Conservation (phyloP, 2,113 vertebrate genomes). For the Xiphophorus couchianus region DNA sequence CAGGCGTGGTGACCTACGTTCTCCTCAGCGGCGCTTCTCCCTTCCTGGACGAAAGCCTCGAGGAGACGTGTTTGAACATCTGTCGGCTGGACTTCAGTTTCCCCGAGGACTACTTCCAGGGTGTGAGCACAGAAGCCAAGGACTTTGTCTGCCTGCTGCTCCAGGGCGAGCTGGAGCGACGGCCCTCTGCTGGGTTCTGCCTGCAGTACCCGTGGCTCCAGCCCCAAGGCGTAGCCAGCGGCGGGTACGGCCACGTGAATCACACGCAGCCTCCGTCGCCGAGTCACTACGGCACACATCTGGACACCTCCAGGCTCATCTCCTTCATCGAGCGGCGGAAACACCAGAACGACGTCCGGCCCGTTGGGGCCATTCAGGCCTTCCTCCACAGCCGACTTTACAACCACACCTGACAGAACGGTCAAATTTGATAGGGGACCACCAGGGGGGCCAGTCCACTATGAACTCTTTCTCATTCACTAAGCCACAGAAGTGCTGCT, state of each 20-base stretch:
- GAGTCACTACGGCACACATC: constrained; percentile 64
- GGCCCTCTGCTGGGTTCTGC: constrained; percentile 86
- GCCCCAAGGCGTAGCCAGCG: constrained; percentile 60
- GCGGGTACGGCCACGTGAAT: constrained; percentile 26
- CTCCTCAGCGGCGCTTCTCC: constrained; percentile 97
- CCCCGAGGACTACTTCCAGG: constrained; percentile 97
- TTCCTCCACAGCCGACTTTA: constrained; percentile 94
- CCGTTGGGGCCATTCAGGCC: constrained; percentile 89
- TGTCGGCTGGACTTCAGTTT: constrained; percentile 99
- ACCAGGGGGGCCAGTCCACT: constrained; percentile 49
- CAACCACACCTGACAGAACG: constrained; percentile 81
- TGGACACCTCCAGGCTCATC: constrained; percentile 95
- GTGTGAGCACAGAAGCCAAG: constrained; percentile 93
- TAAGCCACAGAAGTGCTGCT: constrained; percentile 70
- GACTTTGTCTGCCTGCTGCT: constrained; percentile 93
- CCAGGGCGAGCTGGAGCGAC: constrained; percentile 86
- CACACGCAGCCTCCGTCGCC: constrained; percentile 34
- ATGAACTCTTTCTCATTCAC: constrained; percentile 55
- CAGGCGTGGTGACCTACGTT: constrained; percentile 93
- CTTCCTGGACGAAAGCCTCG: constrained; percentile 97
- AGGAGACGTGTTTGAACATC: constrained; percentile 99
- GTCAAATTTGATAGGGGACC: constrained; percentile 28
- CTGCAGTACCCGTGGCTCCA: constrained; percentile 94
- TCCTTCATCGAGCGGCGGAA: constrained; percentile 98
- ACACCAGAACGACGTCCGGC: constrained; percentile 95